phyloP scores from a whole-genome alignment of 2,113 vertebrate genomes.

The Prochilodus magdalenae region DNA sequence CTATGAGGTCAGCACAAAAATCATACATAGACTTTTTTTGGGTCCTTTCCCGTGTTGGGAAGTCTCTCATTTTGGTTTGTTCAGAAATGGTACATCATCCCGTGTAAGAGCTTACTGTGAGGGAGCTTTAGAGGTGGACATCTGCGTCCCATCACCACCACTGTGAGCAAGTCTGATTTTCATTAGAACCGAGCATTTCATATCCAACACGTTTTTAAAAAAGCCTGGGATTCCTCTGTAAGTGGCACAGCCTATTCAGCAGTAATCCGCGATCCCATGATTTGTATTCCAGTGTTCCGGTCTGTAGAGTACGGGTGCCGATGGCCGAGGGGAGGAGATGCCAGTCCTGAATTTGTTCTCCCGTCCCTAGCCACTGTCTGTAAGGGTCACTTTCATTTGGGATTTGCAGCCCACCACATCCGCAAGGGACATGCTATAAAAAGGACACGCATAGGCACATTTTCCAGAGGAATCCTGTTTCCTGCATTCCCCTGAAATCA shows the following conservation, averaged over 20 bases:
- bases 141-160: too few species aligned
- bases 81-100: too few species aligned
- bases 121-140: too few species aligned
- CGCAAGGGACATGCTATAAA: constrained; percentile 40
- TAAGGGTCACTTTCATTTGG: constrained; percentile 30
- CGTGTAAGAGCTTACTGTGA: too few species aligned
- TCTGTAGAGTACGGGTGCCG: constrained; percentile 29
- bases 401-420: constrained; percentile 34
- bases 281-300: constrained; percentile 1
- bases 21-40: too few species aligned
- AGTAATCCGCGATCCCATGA: neutral
- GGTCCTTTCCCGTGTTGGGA: too few species aligned
- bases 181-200: too few species aligned
- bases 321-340: constrained; percentile 51
- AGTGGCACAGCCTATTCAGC: constrained; percentile 7
- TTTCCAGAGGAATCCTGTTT: constrained; percentile 9
- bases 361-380: constrained; percentile 47
- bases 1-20: too few species aligned
- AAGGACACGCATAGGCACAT: constrained; percentile 25
- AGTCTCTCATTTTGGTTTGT: too few species aligned
- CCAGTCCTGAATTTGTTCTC: constrained; percentile 33
- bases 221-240: neutral
- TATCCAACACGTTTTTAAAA: too few species aligned
- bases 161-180: too few species aligned
- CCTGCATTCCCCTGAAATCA: constrained; percentile 51